A percentile compares a stretch with the other conserved stretches of the same genome.
phyloP scores from a whole-genome alignment of 2,113 vertebrate species.

The Ammodytes marinus region DNA sequence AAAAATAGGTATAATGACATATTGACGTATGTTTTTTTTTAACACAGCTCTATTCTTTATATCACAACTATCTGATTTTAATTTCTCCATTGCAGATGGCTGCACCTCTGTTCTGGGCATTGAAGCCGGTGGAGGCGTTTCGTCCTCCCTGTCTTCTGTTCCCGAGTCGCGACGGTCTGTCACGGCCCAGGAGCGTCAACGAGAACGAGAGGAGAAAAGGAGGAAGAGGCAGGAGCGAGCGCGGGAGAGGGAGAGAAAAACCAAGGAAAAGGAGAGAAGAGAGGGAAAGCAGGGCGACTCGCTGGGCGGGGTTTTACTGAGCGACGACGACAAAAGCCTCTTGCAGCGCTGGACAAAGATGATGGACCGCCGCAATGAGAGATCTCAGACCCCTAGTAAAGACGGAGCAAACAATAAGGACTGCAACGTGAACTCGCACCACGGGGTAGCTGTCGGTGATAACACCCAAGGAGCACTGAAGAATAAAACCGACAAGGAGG shows the following conservation, averaged over 20 bases:
- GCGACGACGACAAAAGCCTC: slow-evolving; percentile 92
- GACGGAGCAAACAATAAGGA: slow-evolving; percentile 63
- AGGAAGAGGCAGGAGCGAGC: slow-evolving; percentile 90
- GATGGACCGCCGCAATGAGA: slow-evolving; percentile 84
- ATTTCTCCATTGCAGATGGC: slow-evolving; percentile 78
- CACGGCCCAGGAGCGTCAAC: slow-evolving; percentile 93
- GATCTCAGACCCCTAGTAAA: slow-evolving; percentile 55
- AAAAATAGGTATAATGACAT: no score
- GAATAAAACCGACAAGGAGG: slow-evolving; percentile 62
- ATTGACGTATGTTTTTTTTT: no score
- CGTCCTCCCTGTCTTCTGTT: slow-evolving; percentile 63
- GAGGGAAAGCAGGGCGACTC: slow-evolving; percentile 83
- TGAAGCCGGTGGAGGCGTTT: slow-evolving; percentile 64
- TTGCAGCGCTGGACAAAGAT: slow-evolving; percentile 93
- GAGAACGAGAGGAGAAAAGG: slow-evolving; percentile 93
- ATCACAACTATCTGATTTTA: background rate
- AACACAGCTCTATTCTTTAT: background rate
- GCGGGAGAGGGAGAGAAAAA: slow-evolving; percentile 87
- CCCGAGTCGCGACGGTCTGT: slow-evolving; percentile 87
- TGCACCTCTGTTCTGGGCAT: slow-evolving; percentile 57
- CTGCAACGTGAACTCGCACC: slow-evolving; percentile 47
- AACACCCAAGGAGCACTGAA: slow-evolving; percentile 60
- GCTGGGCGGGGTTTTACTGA: slow-evolving; percentile 89
- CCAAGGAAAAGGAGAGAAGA: slow-evolving; percentile 87
- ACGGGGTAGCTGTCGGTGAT: slow-evolving; percentile 10